These are phyloP conservation scores for Cinclus mexicanus DNA, from an alignment of 2,113 vertebrate species.

Conservation along the genomic window DNA sequence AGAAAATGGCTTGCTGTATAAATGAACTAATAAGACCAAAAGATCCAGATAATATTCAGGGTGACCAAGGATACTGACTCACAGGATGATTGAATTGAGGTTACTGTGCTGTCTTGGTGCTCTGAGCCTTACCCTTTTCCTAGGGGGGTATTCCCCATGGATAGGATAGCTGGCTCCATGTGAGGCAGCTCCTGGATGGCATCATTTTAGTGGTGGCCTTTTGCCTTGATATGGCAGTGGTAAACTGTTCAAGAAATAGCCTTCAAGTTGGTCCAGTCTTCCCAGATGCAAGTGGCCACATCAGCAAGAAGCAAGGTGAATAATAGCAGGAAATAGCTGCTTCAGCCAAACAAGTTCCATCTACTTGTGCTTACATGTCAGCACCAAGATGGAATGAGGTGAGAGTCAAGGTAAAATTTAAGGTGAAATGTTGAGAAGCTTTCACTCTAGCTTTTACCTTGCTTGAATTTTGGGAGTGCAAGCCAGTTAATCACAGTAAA, in stretches of 20 bases:
- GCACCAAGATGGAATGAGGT: not conserved
- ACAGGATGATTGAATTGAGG: not conserved
- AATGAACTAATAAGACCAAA: not conserved
- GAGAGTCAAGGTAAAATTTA: not conserved
- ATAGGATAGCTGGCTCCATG: not conserved
- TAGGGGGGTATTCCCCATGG: not conserved
- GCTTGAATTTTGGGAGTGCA: not conserved
- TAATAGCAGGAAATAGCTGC: not conserved
- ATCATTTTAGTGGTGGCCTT: not conserved
- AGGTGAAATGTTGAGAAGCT: not conserved
- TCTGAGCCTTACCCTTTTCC: not conserved
- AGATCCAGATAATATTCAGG: not conserved
- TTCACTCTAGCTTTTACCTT: not conserved
- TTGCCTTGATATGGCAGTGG: not conserved
- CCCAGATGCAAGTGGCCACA: not conserved
- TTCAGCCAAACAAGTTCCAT: not conserved
- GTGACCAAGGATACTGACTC: not conserved
- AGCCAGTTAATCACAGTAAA: not conserved
- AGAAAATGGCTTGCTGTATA: not conserved
- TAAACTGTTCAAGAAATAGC: not conserved
- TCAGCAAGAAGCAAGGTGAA: not conserved
- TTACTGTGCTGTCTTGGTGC: not conserved
- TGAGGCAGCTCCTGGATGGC: not conserved
- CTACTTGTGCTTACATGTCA: not conserved
- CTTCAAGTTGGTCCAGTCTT: not conserved